Evolutionary conservation across 1,140 invertebrate species (phyloP), one percentile per base, ranked within the genome.

Genomic region (Camponotus floridanus): DNA sequence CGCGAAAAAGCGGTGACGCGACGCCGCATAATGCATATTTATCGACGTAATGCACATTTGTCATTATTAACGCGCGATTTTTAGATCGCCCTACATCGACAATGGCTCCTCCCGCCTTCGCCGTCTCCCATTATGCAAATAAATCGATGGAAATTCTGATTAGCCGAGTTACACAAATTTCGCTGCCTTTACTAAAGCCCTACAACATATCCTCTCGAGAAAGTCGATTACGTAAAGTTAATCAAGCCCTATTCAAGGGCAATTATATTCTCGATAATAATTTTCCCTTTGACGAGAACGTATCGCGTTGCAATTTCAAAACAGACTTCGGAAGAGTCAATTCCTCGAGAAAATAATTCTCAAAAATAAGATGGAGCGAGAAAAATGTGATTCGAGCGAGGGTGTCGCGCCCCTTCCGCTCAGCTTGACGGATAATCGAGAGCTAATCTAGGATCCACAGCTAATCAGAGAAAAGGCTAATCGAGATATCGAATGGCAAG

Each of bases 1-100:
- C 33, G 45, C 1, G 51, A 70, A 70, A 71, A 81, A 71, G 65
- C 36, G 15, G 18, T 59, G 31, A 31, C 9, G 21, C 26, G 18
- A 13, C 13, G 7, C 51, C 6, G 26, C 36, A 55, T 18, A 51
- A 45, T 59, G 26, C 65, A 45, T 9, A 11, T 81, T 70, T 80
- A 57, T 70, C 78, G 51, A 15, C 55, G 61, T 73, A 21, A 83
- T 45, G 42, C 13, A 33, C 51, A 33, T 73, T 81, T 81, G 73
- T 81, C 79, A 83, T 26, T 26, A 26, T 26, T 26, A 26, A 26
- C 26, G 33, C 26, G n/a, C n/a, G n/a, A 45, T 33, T 39, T 39
- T 39, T 39, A 39, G 36, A 26, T 26, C 26, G 36, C 36, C 4
- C 1, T 39, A 3, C 1, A 39, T 39, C 3, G 18, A 73, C 57